Base-by-base conservation (phyloP, 2,113 vertebrate species). In the Etheostoma cragini region DNA sequence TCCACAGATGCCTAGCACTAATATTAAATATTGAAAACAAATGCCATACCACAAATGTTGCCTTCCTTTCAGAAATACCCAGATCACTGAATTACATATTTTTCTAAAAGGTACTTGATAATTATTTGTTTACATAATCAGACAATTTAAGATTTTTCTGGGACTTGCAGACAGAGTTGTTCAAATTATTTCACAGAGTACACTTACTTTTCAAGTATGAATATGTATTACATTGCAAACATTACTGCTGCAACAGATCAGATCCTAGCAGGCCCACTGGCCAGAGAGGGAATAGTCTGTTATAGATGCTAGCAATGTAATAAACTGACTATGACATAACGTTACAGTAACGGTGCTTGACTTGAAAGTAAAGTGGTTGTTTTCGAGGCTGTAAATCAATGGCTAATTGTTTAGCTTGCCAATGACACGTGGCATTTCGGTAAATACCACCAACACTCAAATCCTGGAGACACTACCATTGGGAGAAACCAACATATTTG, bases 371-470 rank as follows among this genome's bases (percentile, higher is more conserved):
- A 62, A 61, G 38, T 56, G 72, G 16, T 53, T 11, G 52, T 30
- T 38, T 35, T 30, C 17, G 1, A 15, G 8, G 22, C 24, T 13
- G 16, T 1, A 26, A 8, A 19, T 30, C 26, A 19, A 19, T 0
- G 0, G 42, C 22, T 46, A 52, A 21, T 3, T 53, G 5, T 47
- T 33, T 4, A 17, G 0, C n/a, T 61, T 19, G 13, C 3, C 33
- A 45, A 38, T 11, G 26, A 49, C 71, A 84, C 60, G 76, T 76
- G 72, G 24, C 26, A n/a, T 26, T 47, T 22, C 3, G 3, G 45
- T 6, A 22, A 24, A 52, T 19, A 69, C 1, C 14, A 49, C 5
- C 17, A 14, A 30, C 17, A 61, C n/a, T 22, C 2, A 76, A 7
- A 58, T 1, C 2, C 2, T 11, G 14, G n/a, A 8, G 16, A 33